phyloP scores from a whole-genome alignment of 2,797 vertebrate species.

The Spea hammondii region DNA sequence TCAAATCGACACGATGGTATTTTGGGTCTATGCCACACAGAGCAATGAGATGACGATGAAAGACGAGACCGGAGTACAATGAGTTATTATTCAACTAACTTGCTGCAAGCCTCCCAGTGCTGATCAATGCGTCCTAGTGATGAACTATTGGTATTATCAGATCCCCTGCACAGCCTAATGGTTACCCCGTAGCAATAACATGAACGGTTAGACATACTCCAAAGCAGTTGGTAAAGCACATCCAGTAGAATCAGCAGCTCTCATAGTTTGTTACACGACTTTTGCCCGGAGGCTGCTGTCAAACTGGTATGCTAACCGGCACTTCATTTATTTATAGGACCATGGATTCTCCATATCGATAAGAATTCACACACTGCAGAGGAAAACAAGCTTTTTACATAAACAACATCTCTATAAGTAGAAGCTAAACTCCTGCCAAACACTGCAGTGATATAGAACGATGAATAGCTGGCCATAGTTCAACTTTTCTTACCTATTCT shows the following conservation, averaged over 20 bases:
- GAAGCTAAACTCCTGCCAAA: too few species aligned
- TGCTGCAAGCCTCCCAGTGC: background rate
- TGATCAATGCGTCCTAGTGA: background rate
- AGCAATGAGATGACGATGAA: background rate
- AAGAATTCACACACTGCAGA: constrained; percentile 11
- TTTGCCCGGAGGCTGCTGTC: constrained; percentile 34
- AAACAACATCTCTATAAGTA: background rate
- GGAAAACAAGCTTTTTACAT: background rate
- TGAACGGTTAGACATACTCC: constrained; percentile 2
- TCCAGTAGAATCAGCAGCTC: constrained; percentile 1
- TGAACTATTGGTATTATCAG: constrained; percentile 16
- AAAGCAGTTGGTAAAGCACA: background rate
- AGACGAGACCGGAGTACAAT: rapidly evolving
- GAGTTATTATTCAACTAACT: constrained; percentile 34
- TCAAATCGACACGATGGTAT: constrained; percentile 20
- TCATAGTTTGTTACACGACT: constrained; percentile 11
- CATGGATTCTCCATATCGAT: constrained; percentile 12
- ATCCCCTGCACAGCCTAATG: background rate
- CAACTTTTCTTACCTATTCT: too few species aligned
- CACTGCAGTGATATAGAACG: too few species aligned
- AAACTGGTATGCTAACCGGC: constrained; percentile 6
- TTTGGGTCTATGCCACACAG: background rate
- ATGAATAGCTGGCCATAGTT: too few species aligned
- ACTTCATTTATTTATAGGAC: constrained; percentile 31
- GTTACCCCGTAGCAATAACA: background rate